Conservation (phyloP, 2,113 vertebrate genomes). For the Harpagus bidentatus region DNA sequence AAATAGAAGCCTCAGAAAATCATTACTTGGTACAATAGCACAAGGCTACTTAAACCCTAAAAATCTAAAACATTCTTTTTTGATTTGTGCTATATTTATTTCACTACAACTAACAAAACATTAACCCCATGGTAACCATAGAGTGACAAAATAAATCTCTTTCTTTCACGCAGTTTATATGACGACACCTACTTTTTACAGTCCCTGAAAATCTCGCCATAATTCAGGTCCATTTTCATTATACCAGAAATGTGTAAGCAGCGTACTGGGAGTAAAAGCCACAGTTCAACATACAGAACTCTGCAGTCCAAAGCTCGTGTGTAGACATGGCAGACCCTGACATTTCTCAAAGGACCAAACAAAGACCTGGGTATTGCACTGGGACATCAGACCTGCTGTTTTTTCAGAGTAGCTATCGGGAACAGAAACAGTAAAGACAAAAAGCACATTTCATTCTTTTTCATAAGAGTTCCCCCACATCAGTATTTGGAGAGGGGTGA, state of each 20-base stretch:
- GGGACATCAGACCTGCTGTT: not conserved
- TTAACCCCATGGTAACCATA: not conserved
- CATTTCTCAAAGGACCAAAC: not conserved
- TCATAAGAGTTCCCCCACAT: accelerated
- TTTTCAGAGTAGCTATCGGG: not conserved
- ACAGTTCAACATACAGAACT: not conserved
- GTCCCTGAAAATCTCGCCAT: not conserved
- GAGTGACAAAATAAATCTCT: not conserved
- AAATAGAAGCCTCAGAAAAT: not conserved
- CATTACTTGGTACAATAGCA: not conserved
- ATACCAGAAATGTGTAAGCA: accelerated
- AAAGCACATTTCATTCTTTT: not conserved
- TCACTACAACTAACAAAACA: not conserved
- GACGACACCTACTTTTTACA: not conserved
- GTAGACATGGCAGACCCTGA: not conserved
- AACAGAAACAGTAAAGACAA: not conserved
- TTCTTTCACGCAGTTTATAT: not conserved
- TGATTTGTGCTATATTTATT: not conserved
- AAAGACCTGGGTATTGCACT: not conserved
- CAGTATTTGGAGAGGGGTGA: not conserved
- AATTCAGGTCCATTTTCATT: not conserved
- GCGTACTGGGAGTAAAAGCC: accelerated
- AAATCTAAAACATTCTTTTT: not conserved
- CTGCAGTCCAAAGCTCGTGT: not conserved
- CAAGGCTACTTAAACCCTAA: not conserved